Percentiles rank a stretch among this genome's conserved stretches.
Evolutionary conservation across 2,888 invertebrate species (phyloP).

Genomic region (Craniophora ligustri): DNA sequence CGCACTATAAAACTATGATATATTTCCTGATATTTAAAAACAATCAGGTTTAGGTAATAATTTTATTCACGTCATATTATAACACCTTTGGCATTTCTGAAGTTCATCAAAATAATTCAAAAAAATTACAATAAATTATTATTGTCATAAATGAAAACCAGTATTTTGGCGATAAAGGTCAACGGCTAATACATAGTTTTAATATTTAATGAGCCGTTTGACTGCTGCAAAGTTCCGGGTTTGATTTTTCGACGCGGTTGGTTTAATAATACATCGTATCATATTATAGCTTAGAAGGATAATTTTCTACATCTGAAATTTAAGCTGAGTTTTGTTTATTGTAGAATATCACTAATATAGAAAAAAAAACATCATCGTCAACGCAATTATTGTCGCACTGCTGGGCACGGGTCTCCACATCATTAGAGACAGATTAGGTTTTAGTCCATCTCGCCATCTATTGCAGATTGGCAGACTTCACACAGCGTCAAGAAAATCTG

Average conservation of each 20-base stretch:
- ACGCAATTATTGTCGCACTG: too few species aligned
- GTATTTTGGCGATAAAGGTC: constrained; percentile 30
- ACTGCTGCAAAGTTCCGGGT: constrained; percentile 25
- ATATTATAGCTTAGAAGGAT: too few species aligned
- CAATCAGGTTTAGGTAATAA: neutral
- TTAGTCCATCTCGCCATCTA: too few species aligned
- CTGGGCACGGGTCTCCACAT: too few species aligned
- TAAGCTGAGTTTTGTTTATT: too few species aligned
- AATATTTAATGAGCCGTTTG: constrained; percentile 4
- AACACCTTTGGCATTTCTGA: constrained; percentile 2
- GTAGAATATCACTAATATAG: too few species aligned
- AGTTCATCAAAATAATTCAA: neutral
- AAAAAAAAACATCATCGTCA: too few species aligned
- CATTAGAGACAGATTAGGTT: too few species aligned
- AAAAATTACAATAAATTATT: neutral
- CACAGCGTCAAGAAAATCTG: too few species aligned
- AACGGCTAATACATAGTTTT: constrained; percentile 28
- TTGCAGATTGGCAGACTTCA: too few species aligned
- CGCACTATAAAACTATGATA: neutral
- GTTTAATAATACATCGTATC: too few species aligned
- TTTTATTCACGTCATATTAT: neutral
- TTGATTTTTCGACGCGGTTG: neutral
- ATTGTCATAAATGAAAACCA: constrained; percentile 3
- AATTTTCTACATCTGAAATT: too few species aligned
- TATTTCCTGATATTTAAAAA: constrained; percentile 1